Base-by-base conservation (phyloP, 1,140 invertebrate genomes). In the Ganaspis sp. region DNA sequence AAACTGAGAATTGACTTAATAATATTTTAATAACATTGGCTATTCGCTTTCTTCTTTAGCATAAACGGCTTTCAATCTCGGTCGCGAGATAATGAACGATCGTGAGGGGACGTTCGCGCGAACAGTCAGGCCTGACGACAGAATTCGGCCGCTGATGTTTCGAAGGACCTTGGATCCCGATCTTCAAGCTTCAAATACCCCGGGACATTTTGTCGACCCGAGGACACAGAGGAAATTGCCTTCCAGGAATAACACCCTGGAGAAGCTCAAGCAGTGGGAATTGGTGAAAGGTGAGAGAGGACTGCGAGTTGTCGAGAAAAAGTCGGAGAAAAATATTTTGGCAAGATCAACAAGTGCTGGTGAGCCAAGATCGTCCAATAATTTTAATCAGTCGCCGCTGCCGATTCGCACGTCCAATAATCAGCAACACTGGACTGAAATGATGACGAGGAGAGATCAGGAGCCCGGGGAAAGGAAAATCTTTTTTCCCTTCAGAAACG, bases 261-360 rank as follows among this genome's bases (percentile, higher is more conserved):
- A 89, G 11, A 80, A 80, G 37, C 49, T 89, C n/a, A 89, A 87
- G 11, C 87, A 89, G 54, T 89, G 87, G 87, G 85, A 88, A 23
- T 69, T 89, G 72, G 84, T 88, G 1, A 87, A 87, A 70, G 81
- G 81, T 29, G 82, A 84, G n/a, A 83, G 76, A 12, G 86, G 85
- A 19, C 58, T 88, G 8, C 72, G 71, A 15, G 83, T 88, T 15
- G 82, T 87, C 9, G 84, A 88, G 42, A 84, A 86, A 76, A 81
- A 69, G 11, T 69, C 70, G 26, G 15, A 29, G 4, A 42, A 49
- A 2, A 12, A 42, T 4, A 74, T 34, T 34, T 70, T 17, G 3
- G 21, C 21, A 9, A 5, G 37, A 71, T 69, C 38, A 15, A 9
- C 21, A 37, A 37, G 78, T 34, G 15, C 77, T 70, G 12, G 73